phyloP scores from a whole-genome alignment of 2,797 vertebrate species.

The Hydrophis major region DNA sequence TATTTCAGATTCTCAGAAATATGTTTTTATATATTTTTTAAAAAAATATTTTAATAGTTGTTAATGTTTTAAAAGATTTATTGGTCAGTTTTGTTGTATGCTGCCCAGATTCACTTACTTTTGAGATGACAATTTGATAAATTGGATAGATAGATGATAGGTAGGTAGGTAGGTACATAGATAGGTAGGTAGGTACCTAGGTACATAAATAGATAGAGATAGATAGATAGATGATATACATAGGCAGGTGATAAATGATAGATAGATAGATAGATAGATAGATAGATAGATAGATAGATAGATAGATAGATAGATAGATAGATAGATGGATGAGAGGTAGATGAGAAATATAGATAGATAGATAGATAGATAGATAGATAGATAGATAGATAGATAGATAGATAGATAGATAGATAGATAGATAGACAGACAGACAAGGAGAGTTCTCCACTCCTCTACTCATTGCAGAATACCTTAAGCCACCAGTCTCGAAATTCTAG shows the following conservation, averaged over 20 bases:
- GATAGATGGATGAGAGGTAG: no score
- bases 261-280: neutral
- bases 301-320: no score
- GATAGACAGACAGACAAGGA: neutral
- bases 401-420: no score
- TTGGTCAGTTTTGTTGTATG: neutral
- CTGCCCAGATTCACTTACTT: neutral
- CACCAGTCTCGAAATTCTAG: no score
- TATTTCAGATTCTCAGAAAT: neutral
- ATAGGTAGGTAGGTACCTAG: no score
- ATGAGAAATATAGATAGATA: no score
- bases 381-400: neutral
- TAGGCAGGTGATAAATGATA: no score
- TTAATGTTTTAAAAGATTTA: neutral
- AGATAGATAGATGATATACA: no score
- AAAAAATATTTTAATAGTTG: neutral
- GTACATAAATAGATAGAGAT: neutral
- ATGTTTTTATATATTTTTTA: neutral
- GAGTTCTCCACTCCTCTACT: no score
- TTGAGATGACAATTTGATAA: neutral
- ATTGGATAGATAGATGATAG: neutral
- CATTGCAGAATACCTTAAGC: no score
- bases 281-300: no score
- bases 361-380: neutral
- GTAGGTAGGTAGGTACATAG: no score